These are phyloP conservation scores for Amphiura filiformis DNA, from an alignment of 35 echinoderm and acorn worm species.

Conservation along the genomic window DNA sequence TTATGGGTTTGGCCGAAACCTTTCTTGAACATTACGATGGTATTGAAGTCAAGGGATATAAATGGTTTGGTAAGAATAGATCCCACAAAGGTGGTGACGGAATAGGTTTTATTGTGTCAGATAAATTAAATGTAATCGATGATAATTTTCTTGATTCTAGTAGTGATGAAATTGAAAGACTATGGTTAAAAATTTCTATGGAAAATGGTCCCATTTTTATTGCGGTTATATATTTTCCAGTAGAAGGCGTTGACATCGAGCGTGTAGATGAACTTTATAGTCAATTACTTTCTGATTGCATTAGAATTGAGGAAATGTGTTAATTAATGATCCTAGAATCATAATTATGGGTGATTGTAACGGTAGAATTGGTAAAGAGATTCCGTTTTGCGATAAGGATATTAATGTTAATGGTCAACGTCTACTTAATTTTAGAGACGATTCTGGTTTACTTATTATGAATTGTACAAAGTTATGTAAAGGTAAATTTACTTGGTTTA, in stretches of 20 bases:
- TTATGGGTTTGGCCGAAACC: not conserved
- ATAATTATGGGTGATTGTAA: no score
- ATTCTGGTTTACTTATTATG: no score
- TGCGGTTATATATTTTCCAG: not conserved
- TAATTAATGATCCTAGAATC: no score
- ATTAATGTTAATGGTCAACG: no score
- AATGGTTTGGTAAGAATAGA: slow-evolving; percentile 17
- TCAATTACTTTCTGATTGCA: no score
- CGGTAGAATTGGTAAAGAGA: no score
- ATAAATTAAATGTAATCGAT: not conserved
- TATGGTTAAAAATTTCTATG: not conserved
- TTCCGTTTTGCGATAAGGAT: no score
- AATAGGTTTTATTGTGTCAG: not conserved
- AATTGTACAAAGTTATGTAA: no score
- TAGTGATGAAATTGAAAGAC: not conserved
- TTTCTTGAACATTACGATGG: not conserved
- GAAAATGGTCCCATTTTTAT: not conserved
- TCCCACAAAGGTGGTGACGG: not conserved
- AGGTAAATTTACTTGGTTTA: no score
- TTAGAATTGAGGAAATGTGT: no score
- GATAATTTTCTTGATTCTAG: not conserved
- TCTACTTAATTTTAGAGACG: no score
- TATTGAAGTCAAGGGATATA: not conserved
- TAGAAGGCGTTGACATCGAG: not conserved
- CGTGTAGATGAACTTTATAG: no score